Evolutionary conservation across 2,113 vertebrate genomes (phyloP).

Genomic region (Nesoenas mayeri): DNA sequence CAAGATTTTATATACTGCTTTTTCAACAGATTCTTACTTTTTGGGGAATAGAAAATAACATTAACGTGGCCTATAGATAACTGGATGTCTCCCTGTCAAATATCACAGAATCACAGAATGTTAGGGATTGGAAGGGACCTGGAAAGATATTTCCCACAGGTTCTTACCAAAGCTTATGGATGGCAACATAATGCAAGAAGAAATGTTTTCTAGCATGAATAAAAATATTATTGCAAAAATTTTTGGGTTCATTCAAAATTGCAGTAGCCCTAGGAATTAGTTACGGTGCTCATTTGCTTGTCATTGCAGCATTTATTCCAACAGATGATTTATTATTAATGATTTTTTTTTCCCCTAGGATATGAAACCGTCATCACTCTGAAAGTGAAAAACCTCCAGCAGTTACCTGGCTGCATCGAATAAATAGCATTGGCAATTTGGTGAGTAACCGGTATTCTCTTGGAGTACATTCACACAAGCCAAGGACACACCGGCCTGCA

Average conservation of each 20-base stretch:
- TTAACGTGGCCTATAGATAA: neutral
- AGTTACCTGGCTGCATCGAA: neutral
- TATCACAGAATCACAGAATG: too few species aligned
- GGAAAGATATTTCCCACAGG: neutral
- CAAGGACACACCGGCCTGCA: neutral
- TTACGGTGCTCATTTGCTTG: neutral
- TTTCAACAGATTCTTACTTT: neutral
- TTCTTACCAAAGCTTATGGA: neutral
- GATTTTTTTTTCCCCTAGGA: neutral
- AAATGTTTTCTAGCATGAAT: neutral
- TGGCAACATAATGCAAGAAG: neutral
- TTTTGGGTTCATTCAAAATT: neutral
- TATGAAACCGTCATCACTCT: neutral
- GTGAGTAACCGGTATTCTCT: neutral
- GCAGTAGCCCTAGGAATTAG: neutral
- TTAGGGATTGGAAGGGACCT: too few species aligned
- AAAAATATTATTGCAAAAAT: neutral
- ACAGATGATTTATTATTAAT: neutral
- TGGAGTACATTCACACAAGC: neutral
- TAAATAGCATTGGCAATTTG: neutral
- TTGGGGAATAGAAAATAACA: neutral
- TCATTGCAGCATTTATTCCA: neutral
- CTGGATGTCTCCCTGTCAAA: neutral
- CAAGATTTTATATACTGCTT: neutral
- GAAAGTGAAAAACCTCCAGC: neutral